Evolutionary conservation across 1,140 invertebrate genomes (phyloP), one percentile per base, ranked within the genome.

Genomic region (Leptonema lineaticorne): DNA sequence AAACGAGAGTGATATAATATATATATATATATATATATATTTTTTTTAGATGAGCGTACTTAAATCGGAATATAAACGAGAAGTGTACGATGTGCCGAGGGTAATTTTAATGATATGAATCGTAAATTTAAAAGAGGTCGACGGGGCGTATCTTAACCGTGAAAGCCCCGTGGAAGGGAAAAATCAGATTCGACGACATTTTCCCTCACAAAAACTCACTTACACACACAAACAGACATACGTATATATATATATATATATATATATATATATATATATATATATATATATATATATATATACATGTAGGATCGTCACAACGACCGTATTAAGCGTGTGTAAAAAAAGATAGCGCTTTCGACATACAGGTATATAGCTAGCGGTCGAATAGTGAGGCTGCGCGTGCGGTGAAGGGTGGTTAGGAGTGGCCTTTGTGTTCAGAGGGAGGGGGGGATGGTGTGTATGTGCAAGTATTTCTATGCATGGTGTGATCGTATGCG

Each of bases 261-360:
- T 14, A 16, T 9, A 41, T 41, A 41, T n/a, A n/a, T n/a, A n/a
- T n/a, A 33, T 11, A 33, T 33, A 33, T 6, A 11, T 11, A 33
- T 11, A 33, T 11, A 5, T 11, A 33, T 33, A 41, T 16, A 41
- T 16, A 41, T 41, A 41, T 16, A 41, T 14, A 16, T 9, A 41
- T 41, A 41, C n/a, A n/a, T n/a, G n/a, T n/a, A n/a, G 14, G 2
- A 16, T 45, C 37, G 11, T 45, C 4, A 45, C 50, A 53, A 53
- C 50, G 50, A 53, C 50, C 50, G 50, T 53, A 53, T 53, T 53
- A 53, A 53, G 50, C 50, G 50, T 24, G 50, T 53, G 50, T 53
- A 53, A 53, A 53, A 53, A 53, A 53, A 53, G 50, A 53, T 53
- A 53, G 50, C 50, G 24, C 22, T 26, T n/a, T 14, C 50, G 50